A percentile compares a stretch with the other conserved stretches of the same genome.
phyloP scores from a whole-genome alignment of 2,797 vertebrate species.

The Coracias cyanogaster region DNA sequence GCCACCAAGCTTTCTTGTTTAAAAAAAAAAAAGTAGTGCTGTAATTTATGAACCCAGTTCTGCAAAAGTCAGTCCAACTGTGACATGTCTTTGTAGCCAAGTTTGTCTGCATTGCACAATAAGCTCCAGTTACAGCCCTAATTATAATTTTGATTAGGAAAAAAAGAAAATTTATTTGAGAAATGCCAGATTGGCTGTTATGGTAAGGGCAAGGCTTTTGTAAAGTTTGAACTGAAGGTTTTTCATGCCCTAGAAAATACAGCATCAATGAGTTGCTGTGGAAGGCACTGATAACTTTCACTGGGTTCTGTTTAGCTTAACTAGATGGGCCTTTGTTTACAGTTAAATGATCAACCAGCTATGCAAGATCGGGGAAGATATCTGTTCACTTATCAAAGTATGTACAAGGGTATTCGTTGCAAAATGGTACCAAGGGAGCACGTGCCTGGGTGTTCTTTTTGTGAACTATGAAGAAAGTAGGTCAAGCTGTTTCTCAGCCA shows the following conservation, averaged over 20 bases:
- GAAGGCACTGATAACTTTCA: not conserved
- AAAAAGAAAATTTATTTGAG: not conserved
- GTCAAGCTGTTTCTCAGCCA: conserved; percentile 23
- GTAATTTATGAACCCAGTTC: not conserved
- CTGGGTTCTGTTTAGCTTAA: not conserved
- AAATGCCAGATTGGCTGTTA: not conserved
- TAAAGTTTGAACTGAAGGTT: not conserved
- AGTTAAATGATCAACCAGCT: conserved; percentile 54
- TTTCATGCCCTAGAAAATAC: not conserved
- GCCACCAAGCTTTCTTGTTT: not conserved
- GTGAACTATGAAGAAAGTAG: conserved; percentile 9
- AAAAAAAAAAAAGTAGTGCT: not conserved
- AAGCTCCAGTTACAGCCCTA: not conserved
- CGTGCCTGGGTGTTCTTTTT: not conserved
- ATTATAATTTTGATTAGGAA: not conserved
- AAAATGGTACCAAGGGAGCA: conserved; percentile 10
- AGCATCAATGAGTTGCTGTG: not conserved
- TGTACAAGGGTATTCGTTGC: conserved; percentile 18
- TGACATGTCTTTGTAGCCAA: not conserved
- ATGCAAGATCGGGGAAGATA: conserved; percentile 4
- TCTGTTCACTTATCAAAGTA: conserved; percentile 47
- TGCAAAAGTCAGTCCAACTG: not conserved
- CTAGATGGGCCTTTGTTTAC: not conserved
- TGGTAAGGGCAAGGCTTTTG: not conserved
- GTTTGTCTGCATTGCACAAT: not conserved